Percentiles rank a stretch among this genome's conserved stretches.
Evolutionary conservation across 2,797 vertebrate genomes (phyloP).

Genomic region (Enteromius thamalakanensis): DNA sequence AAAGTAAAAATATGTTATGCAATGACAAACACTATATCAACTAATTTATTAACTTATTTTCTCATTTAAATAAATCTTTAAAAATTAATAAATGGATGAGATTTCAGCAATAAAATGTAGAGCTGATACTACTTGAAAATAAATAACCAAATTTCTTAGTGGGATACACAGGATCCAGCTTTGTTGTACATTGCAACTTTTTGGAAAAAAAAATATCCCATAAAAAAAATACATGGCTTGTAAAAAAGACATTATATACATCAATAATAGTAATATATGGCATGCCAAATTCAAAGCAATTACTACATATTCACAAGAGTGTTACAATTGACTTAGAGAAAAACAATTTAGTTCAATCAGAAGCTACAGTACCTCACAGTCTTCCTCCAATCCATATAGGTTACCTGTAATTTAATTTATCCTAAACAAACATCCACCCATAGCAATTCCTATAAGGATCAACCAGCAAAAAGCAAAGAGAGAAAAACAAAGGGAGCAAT

Average conservation of each 20-base stretch:
- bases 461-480: not conserved
- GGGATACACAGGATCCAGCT: not conserved
- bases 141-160: no score
- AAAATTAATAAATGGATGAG: not conserved
- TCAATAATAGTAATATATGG: not conserved
- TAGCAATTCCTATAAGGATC: not conserved
- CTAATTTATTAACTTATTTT: not conserved
- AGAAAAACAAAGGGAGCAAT: not conserved
- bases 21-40: not conserved
- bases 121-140: not conserved
- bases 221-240: not conserved
- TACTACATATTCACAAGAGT: not conserved
- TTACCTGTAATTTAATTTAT: not conserved
- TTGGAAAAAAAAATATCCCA: not conserved
- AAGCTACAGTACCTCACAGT: not conserved
- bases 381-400: not conserved
- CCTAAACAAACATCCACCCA: constrained; percentile 2
- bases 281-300: not conserved
- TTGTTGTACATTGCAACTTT: not conserved
- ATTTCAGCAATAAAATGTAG: not conserved
- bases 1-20: not conserved
- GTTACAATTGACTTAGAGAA: not conserved
- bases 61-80: not conserved
- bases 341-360: not conserved
- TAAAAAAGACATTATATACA: not conserved